Evolutionary conservation across 2,113 vertebrate species (phyloP).

Genomic region (Hippocampus comes): DNA sequence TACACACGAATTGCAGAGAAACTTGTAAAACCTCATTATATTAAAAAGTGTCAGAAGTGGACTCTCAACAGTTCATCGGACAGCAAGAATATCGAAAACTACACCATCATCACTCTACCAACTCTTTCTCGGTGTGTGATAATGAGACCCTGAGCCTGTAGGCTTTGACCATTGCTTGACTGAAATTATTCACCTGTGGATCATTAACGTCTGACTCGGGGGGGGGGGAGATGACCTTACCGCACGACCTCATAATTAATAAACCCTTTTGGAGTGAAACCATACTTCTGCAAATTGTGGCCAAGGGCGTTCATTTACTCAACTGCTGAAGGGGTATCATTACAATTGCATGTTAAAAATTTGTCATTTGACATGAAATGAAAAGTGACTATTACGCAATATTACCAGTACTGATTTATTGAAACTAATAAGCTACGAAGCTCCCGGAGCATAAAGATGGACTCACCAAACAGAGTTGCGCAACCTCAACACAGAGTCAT

Average conservation of each 20-base stretch:
- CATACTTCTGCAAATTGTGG: constrained; percentile 1
- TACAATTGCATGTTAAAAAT: neutral
- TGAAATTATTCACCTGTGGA: constrained; percentile 31
- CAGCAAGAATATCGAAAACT: neutral
- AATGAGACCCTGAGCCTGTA: constrained; percentile 1
- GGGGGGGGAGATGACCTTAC: constrained; percentile 14
- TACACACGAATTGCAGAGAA: neutral
- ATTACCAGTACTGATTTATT: neutral
- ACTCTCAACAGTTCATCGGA: neutral
- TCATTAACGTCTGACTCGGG: constrained; percentile 22
- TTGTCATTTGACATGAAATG: neutral
- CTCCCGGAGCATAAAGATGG: neutral
- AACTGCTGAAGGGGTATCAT: neutral
- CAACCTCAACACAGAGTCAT: no score
- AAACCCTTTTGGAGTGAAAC: constrained; percentile 16
- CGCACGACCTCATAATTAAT: constrained; percentile 28
- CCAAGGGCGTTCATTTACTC: neutral
- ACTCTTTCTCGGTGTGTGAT: neutral
- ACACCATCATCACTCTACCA: neutral
- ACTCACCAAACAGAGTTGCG: no score
- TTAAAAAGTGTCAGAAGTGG: neutral
- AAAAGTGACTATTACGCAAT: neutral
- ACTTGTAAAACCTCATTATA: neutral
- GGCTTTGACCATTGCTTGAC: constrained; percentile 3
- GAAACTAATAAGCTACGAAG: neutral